Base-by-base conservation (phyloP, 2,888 invertebrate species). In the Acanthosepion pharaonis region DNA sequence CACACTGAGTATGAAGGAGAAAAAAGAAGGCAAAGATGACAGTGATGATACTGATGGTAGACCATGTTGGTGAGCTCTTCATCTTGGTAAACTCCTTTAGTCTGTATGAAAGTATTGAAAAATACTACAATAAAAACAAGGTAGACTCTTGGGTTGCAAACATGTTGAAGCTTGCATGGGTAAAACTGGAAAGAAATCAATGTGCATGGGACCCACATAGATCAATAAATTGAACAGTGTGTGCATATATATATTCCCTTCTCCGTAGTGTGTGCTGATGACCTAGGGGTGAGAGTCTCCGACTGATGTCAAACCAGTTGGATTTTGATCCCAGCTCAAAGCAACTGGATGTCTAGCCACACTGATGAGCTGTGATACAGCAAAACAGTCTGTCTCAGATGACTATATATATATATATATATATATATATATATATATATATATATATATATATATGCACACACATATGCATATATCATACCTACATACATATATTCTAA, bases 91-190 rank as follows among this genome's bases (percentile, higher is more conserved):
- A 78, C 33, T 78, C 78, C n/a, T 78, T 78, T 78, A 78, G n/a
- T 78, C n/a, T 78, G 78, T n/a, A 78, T 78, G 11, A 78, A 78
- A 78, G 78, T 15, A 78, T 15, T 78, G n/a, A 33, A 78, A 33
- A n/a, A 78, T 15, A 11, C n/a, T 78, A n/a, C 78, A 78, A 4
- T 53, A 28, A 4, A 93, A 49, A 92, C 49, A 92, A 6, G 28
- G 49, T 25, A 93, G 93, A 93, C 93, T 93, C 51, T 93, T 93
- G 93, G 93, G 93, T 93, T 93, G 93, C 93, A 93, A 93, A 93
- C 93, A 93, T 93, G 53, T 93, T 53, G 53, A 93, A 93, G 93
- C 93, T 93, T 49, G 93, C 51, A 51, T 93, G 93, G 53, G n/a
- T n/a, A 28, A 93, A 51, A 93, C 93, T 93, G 93, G 93, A 49